phyloP scores from a whole-genome alignment of 2,113 vertebrate genomes.

The Tor tambroides region DNA sequence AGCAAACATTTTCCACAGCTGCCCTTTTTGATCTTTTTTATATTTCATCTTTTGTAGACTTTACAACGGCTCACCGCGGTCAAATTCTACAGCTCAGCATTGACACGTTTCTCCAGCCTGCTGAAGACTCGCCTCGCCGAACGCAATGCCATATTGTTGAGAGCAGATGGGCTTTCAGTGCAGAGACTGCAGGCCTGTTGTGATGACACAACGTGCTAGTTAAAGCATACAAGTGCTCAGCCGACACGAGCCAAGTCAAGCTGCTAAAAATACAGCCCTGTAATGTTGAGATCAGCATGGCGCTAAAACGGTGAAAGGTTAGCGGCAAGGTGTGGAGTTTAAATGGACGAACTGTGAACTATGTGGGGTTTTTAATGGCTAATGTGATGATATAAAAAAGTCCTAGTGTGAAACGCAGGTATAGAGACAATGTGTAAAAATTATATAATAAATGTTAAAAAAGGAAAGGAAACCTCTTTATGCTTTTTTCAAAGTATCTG shows the following conservation, averaged over 20 bases:
- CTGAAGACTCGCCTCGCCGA: not conserved
- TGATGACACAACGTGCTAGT: constrained; percentile 50
- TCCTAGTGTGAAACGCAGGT: not conserved
- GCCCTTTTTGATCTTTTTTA: not conserved
- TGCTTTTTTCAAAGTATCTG: no score
- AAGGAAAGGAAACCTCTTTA: no score
- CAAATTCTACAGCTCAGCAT: not conserved
- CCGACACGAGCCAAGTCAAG: constrained; percentile 63
- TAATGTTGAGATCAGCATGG: constrained; percentile 59
- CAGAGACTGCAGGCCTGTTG: constrained; percentile 35
- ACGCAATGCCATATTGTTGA: not conserved
- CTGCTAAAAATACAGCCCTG: constrained; percentile 71
- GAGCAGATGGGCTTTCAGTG: constrained; percentile 48
- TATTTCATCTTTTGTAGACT: constrained; percentile 4
- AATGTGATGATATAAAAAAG: not conserved
- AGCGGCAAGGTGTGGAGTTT: constrained; percentile 45
- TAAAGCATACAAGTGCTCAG: constrained; percentile 35
- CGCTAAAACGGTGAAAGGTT: constrained; percentile 59
- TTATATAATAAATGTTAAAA: no score
- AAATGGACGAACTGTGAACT: constrained; percentile 49
- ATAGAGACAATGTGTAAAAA: not conserved
- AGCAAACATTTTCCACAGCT: constrained; percentile 9
- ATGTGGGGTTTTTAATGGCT: not conserved
- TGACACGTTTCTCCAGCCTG: not conserved
- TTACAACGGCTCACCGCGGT: not conserved